Evolutionary conservation across 2,797 vertebrate species (phyloP).

Genomic region (Pelobates cultripes): DNA sequence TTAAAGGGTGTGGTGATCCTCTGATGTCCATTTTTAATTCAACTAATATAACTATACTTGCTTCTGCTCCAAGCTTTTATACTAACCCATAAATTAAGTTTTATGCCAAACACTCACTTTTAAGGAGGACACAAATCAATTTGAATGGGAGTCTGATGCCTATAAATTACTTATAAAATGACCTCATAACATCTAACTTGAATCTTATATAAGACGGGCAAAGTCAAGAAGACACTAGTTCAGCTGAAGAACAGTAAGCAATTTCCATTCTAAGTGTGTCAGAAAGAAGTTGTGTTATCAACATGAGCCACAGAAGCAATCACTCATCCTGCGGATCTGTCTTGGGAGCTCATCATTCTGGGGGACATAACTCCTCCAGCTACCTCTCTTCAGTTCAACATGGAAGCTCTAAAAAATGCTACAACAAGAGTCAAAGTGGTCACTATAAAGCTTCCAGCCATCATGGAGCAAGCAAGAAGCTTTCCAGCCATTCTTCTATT

Average conservation of each 20-base stretch:
- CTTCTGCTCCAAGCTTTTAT: neutral
- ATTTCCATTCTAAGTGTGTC: neutral
- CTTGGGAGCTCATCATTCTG: neutral
- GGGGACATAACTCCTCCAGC: neutral
- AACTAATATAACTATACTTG: neutral
- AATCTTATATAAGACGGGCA: slow-evolving; percentile 14
- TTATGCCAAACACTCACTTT: neutral
- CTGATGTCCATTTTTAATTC: neutral
- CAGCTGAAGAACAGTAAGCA: neutral
- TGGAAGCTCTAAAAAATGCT: neutral
- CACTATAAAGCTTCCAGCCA: slow-evolving; percentile 5
- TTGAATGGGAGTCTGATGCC: slow-evolving; percentile 13
- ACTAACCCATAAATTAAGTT: neutral
- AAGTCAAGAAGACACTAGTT: neutral
- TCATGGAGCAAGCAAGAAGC: neutral
- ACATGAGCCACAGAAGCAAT: slow-evolving; percentile 25
- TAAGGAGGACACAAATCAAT: neutral
- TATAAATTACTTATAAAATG: slow-evolving; percentile 29
- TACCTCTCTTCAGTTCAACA: neutral
- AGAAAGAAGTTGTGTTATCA: neutral
- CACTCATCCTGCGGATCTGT: slow-evolving; percentile 22
- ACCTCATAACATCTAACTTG: neutral
- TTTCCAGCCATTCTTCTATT: slow-evolving; percentile 32
- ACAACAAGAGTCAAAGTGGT: slow-evolving; percentile 14
- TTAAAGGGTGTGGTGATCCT: neutral